phyloP scores from a whole-genome alignment of 2,797 vertebrate species.

The Moxostoma hubbsi region DNA sequence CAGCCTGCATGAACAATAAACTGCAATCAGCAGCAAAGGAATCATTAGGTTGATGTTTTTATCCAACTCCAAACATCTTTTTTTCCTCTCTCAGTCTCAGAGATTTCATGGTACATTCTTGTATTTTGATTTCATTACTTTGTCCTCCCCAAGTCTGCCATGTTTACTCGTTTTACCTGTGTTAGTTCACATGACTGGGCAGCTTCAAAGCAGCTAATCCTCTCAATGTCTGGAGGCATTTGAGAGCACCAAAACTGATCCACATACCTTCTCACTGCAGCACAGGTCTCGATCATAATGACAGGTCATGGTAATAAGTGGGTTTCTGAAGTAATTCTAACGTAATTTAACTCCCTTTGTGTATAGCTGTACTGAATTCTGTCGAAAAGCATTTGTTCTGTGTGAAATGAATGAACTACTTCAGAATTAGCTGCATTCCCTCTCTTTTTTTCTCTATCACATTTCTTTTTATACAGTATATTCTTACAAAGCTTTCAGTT shows the following conservation, averaged over 20 bases:
- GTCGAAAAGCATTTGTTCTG: slow-evolving; percentile 13
- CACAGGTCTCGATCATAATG: slow-evolving; percentile 29
- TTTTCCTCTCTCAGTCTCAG: not conserved
- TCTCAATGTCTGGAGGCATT: slow-evolving; percentile 41
- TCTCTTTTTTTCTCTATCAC: slow-evolving; percentile 32
- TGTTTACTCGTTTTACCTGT: slow-evolving; percentile 11
- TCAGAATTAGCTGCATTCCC: slow-evolving; percentile 35
- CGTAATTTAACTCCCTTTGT: slow-evolving; percentile 35
- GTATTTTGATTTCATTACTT: slow-evolving; percentile 19
- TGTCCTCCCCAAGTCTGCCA: slow-evolving; percentile 27
- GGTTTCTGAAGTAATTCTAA: slow-evolving; percentile 32
- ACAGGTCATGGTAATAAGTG: slow-evolving; percentile 34
- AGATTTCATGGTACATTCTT: slow-evolving; percentile 5
- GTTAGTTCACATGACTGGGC: slow-evolving; percentile 47
- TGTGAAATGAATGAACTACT: slow-evolving; percentile 13
- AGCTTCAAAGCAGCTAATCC: slow-evolving; percentile 46
- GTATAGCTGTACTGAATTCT: not conserved
- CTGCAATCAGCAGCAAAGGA: slow-evolving; percentile 9
- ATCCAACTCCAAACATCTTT: slow-evolving; percentile 7
- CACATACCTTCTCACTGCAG: slow-evolving; percentile 25
- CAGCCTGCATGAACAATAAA: slow-evolving; percentile 29
- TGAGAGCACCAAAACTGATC: slow-evolving; percentile 24
- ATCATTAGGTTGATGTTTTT: slow-evolving; percentile 35
- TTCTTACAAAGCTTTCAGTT: too few species aligned
- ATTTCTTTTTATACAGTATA: not conserved